phyloP scores from a whole-genome alignment of 2,797 vertebrate genomes.

The Tauraco hartlaubi region DNA sequence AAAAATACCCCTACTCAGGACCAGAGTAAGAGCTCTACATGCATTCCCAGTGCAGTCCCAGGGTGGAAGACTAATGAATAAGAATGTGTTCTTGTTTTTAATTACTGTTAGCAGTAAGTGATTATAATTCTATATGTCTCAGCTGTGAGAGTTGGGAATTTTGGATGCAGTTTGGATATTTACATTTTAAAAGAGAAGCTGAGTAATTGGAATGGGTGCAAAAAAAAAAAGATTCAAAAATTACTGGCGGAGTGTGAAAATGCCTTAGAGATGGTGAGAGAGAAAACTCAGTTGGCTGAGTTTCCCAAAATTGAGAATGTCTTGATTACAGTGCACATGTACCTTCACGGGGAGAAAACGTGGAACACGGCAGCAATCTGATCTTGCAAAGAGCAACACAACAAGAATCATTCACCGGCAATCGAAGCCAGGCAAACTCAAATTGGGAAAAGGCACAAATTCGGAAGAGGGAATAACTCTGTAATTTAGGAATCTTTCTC shows the following conservation, averaged over 20 bases:
- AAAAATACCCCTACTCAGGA: background rate
- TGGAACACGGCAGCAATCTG: conserved; percentile 9
- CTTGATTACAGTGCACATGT: conserved; percentile 8
- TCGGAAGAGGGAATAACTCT: conserved; percentile 17
- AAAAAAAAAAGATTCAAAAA: background rate
- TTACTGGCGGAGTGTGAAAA: conserved; percentile 32
- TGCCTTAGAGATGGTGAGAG: background rate
- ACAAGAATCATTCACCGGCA: background rate
- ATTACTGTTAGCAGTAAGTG: conserved; percentile 12
- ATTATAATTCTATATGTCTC: conserved; percentile 24
- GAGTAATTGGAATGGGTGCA: conserved; percentile 42
- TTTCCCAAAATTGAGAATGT: background rate
- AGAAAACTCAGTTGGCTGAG: conserved; percentile 17
- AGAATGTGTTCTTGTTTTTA: background rate
- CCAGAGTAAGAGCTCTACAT: background rate
- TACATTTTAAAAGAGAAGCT: conserved; percentile 49
- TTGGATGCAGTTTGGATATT: conserved; percentile 45
- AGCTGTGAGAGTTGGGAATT: conserved; percentile 22
- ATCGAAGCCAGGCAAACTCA: background rate
- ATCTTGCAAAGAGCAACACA: background rate
- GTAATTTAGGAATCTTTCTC: conserved; percentile 59
- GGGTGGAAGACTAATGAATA: conserved; percentile 6
- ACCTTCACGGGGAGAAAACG: conserved; percentile 2
- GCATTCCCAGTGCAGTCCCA: background rate
- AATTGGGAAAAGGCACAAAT: conserved; percentile 45